Evolutionary conservation across 2,888 invertebrate species (phyloP), one percentile per base, ranked within the genome.

Genomic region (Meta bourneti): DNA sequence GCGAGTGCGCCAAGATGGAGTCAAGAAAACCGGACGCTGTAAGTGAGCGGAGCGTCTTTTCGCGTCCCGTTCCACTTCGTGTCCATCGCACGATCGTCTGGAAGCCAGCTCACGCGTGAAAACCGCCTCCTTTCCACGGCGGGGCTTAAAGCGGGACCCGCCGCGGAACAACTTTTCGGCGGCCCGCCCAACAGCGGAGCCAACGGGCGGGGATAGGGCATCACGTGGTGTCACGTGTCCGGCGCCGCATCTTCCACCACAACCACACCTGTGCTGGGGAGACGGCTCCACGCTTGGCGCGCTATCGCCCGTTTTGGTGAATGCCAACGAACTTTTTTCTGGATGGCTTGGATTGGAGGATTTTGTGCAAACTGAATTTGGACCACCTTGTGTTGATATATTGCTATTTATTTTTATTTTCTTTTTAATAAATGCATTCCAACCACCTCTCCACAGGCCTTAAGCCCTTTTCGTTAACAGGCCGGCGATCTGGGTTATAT

Each of bases 191-290:
- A 71, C 79, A 61, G 74, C 69, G 79, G 75, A 81, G 77, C 80
- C 80, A 20, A 74, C 80, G 87, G 87, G 87, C 83, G 89, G 89
- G 72, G 75, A 74, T 19, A 75, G 80, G 78, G 87, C 81, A 70
- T 86, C 90, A 86, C 89, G 92, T 91, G 87, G 91, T 84, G 79
- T 88, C 89, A 81, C 92, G 89, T 89, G 89, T 69, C 82, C 89
- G 89, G 89, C 90, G 90, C 90, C 92, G 85, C 92, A 83, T 84
- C 80, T 81, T 11, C 78, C 87, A 89, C 92, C 92, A 80, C 92
- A 92, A 92, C 92, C 92, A 85, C 92, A 84, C 90, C 90, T 91
- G 90, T 74, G 86, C 80, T 19, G 51, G 20, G 19, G 48, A 11
- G 34, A n/a, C 49, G 34, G 34, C n/a, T 54, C 89, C 54, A 9